Evolutionary conservation across 2,797 vertebrate species (phyloP).

Genomic region (Rhodeus uyekii): DNA sequence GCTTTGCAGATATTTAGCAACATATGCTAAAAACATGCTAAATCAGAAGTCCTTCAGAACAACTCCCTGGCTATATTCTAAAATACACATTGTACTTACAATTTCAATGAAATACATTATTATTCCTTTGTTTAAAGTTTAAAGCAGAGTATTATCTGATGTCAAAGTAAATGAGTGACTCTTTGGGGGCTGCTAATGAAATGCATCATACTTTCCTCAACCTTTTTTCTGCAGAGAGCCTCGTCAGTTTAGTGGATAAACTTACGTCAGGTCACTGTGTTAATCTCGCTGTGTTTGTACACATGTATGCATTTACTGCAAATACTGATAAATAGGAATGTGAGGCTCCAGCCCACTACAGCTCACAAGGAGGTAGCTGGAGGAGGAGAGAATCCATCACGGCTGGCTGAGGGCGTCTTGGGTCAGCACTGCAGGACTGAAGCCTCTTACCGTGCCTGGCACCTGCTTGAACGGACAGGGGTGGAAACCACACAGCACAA

Average conservation of each 20-base stretch:
- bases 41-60: background rate
- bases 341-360: conserved; percentile 11
- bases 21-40: background rate
- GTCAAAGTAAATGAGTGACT: background rate
- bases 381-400: conserved; percentile 72
- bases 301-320: conserved; percentile 33
- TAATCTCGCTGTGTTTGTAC: conserved; percentile 30
- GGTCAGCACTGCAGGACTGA: conserved; percentile 85
- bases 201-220: background rate
- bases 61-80: background rate
- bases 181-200: background rate
- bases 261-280: background rate
- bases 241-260: background rate
- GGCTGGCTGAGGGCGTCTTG: conserved; percentile 67
- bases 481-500: conserved; percentile 71
- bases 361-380: conserved; percentile 54
- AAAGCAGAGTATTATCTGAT: background rate
- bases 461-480: conserved; percentile 80
- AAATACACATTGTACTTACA: background rate
- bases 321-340: conserved; percentile 36
- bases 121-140: background rate
- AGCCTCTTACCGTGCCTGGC: conserved; percentile 88
- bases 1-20: background rate
- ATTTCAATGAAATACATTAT: background rate
- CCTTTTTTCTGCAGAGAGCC: background rate